A percentile compares a stretch with the other conserved stretches of the same genome.
phyloP scores from a whole-genome alignment of 2,888 invertebrate species.

The Drosophila siamana region DNA sequence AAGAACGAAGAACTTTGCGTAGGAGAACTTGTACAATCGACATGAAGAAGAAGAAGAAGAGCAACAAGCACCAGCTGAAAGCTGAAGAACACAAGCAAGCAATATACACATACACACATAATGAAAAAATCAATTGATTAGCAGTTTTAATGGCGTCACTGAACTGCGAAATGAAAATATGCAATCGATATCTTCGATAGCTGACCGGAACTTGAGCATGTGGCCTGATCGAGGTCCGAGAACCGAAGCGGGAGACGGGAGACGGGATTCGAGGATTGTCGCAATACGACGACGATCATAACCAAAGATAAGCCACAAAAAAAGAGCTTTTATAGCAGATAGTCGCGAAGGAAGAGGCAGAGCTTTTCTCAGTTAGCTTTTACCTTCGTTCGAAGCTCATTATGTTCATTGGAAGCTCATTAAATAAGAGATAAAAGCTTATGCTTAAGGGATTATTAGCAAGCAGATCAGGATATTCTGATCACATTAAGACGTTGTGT shows the following conservation, averaged over 20 bases:
- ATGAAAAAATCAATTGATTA: slow-evolving; percentile 60
- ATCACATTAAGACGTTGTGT: too few relatives aligned
- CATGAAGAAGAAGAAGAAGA: slow-evolving; percentile 7
- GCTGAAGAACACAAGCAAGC: background rate
- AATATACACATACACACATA: background rate
- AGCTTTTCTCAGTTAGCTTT: background rate
- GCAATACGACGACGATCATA: slow-evolving; percentile 1
- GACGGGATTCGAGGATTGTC: slow-evolving; percentile 1
- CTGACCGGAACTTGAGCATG: slow-evolving; percentile 43
- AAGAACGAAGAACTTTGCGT: slow-evolving; percentile 19
- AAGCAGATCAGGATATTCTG: too few relatives aligned
- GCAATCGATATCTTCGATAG: slow-evolving; percentile 33
- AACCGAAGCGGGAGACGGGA: background rate
- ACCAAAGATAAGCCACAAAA: slow-evolving; percentile 1
- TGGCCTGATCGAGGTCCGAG: slow-evolving; percentile 10
- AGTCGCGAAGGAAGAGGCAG: background rate
- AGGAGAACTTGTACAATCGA: slow-evolving; percentile 32
- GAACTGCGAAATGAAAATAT: slow-evolving; percentile 50
- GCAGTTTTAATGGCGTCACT: slow-evolving; percentile 65
- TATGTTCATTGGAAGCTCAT: too few relatives aligned
- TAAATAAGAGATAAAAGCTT: too few relatives aligned
- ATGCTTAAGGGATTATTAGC: too few relatives aligned
- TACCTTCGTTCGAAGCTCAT: background rate
- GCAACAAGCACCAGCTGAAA: background rate
- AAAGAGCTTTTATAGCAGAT: background rate